Evolutionary conservation across 2,113 vertebrate genomes (phyloP).

Genomic region (Leucoraja erinaceus): DNA sequence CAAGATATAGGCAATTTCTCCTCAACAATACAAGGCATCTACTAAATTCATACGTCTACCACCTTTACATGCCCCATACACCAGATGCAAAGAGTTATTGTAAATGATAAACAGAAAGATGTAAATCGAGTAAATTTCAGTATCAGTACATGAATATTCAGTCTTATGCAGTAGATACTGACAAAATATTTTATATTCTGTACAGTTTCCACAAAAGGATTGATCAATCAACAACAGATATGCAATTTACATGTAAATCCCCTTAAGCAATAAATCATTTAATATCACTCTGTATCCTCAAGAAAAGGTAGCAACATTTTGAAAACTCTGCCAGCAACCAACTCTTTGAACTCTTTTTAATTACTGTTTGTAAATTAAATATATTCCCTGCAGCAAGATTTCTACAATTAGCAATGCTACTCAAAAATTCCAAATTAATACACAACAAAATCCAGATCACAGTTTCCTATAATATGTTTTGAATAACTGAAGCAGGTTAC

Average conservation of each 20-base stretch:
- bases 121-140: background rate
- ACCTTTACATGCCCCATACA: background rate
- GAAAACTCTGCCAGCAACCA: slow-evolving; percentile 68
- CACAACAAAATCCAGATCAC: slow-evolving; percentile 35
- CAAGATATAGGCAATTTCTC: background rate
- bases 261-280: slow-evolving; percentile 79
- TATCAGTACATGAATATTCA: background rate
- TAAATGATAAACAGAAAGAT: background rate
- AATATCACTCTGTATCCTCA: slow-evolving; percentile 74
- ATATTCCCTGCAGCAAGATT: slow-evolving; percentile 74
- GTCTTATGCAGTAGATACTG: background rate
- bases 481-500: slow-evolving; percentile 30
- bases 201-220: slow-evolving; percentile 32
- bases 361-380: slow-evolving; percentile 86
- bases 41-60: background rate
- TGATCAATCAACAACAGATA: slow-evolving; percentile 28
- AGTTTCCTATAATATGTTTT: slow-evolving; percentile 28
- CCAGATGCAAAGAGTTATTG: background rate
- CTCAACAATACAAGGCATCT: background rate
- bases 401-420: slow-evolving; percentile 60
- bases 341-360: slow-evolving; percentile 61
- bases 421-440: slow-evolving; percentile 35
- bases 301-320: slow-evolving; percentile 63
- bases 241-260: slow-evolving; percentile 79
- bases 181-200: slow-evolving; percentile 13